Percentiles rank a stretch among this genome's conserved stretches.
Evolutionary conservation across 2,888 invertebrate species (phyloP).

Genomic region (Lumbricus terrestris): DNA sequence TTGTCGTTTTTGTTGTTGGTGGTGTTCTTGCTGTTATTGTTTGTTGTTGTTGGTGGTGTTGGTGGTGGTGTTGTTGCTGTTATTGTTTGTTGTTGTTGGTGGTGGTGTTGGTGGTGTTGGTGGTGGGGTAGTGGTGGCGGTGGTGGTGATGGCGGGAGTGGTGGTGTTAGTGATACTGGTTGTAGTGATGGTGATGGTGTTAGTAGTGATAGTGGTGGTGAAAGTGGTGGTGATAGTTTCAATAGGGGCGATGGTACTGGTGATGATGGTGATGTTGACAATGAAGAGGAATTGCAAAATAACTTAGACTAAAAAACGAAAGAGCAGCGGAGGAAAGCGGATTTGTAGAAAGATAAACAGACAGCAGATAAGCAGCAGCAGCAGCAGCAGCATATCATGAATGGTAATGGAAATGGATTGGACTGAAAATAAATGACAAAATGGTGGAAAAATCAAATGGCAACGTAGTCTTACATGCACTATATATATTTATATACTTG

Average conservation of each 20-base stretch:
- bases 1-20: no score
- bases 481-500: no score
- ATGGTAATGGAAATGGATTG: neutral
- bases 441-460: constrained; percentile 3
- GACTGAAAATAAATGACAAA: neutral
- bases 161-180: no score
- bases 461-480: neutral
- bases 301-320: neutral
- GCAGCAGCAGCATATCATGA: neutral
- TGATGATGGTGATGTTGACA: neutral
- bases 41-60: no score
- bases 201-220: neutral
- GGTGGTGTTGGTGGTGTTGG: no score
- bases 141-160: no score
- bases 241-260: neutral
- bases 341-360: neutral
- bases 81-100: no score
- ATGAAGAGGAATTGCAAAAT: neutral
- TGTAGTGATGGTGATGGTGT: neutral
- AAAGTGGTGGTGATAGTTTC: neutral
- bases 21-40: no score
- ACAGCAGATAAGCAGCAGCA: neutral
- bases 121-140: no score
- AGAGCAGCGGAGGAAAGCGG: neutral
- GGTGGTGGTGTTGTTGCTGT: no score